phyloP scores from a whole-genome alignment of 2,888 invertebrate species.

The Noctuana brunneofusca region DNA sequence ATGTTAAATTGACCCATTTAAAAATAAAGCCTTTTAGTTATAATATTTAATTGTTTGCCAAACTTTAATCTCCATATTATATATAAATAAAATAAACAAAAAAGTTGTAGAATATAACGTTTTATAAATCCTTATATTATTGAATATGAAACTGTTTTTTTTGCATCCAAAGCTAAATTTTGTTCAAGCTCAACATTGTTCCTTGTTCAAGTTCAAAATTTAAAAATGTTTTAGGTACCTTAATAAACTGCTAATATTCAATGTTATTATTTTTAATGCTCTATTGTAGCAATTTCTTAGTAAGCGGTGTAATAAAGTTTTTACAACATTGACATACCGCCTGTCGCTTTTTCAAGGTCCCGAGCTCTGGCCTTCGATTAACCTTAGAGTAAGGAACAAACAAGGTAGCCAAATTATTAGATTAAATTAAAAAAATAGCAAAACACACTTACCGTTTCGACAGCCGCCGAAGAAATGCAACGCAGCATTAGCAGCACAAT shows the following conservation, averaged over 20 bases:
- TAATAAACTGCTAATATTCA: too few species aligned
- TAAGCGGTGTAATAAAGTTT: constrained; percentile 45
- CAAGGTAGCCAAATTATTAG: not conserved
- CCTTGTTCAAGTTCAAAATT: too few species aligned
- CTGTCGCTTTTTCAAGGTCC: constrained; percentile 48
- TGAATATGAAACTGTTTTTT: not conserved
- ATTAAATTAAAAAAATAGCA: constrained; percentile 26
- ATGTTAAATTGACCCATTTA: not conserved
- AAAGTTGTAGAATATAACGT: too few species aligned
- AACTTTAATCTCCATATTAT: too few species aligned
- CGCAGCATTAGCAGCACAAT: constrained; percentile 52
- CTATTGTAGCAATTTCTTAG: not conserved
- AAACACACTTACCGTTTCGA: constrained; percentile 62
- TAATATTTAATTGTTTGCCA: too few species aligned
- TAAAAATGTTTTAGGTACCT: too few species aligned
- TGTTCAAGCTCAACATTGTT: too few species aligned
- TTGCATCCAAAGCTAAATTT: too few species aligned
- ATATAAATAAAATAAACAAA: too few species aligned
- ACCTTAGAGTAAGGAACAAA: constrained; percentile 39
- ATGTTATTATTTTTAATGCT: not conserved
- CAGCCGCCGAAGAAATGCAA: constrained; percentile 66
- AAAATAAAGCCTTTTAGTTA: constrained; percentile 35
- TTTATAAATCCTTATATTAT: not conserved
- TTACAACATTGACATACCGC: constrained; percentile 51
- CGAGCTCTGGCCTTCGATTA: constrained; percentile 47